Conservation (phyloP, 2,888 invertebrate species). For the Ischnura elegans region DNA sequence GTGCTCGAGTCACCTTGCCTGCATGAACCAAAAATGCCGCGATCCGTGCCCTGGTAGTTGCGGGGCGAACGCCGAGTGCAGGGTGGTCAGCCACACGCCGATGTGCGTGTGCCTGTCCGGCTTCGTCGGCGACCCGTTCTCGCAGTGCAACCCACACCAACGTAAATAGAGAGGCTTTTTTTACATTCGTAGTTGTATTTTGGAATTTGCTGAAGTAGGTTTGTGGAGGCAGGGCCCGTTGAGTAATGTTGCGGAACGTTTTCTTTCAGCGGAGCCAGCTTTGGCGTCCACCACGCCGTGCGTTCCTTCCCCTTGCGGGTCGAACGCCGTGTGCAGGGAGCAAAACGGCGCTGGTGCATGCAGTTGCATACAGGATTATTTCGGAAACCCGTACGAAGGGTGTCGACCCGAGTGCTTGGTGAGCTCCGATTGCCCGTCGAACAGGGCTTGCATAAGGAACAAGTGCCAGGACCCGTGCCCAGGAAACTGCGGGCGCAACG, state of each 20-base stretch:
- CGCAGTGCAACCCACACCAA: slow-evolving; percentile 71
- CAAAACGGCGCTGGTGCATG: slow-evolving; percentile 81
- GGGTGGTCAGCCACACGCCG: slow-evolving; percentile 76
- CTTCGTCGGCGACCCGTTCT: slow-evolving; percentile 74
- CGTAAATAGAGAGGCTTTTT: neutral
- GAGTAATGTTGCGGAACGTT: slow-evolving; percentile 47
- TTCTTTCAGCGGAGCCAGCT: slow-evolving; percentile 74
- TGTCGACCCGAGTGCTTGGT: slow-evolving; percentile 87
- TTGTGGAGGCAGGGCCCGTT: neutral
- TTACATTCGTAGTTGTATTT: neutral
- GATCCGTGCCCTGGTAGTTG: slow-evolving; percentile 76
- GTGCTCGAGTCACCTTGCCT: slow-evolving; percentile 74
- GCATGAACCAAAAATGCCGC: slow-evolving; percentile 74
- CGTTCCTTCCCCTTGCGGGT: slow-evolving; percentile 80
- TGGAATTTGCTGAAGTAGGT: neutral
- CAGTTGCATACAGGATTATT: slow-evolving; percentile 85
- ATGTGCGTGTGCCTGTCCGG: slow-evolving; percentile 75
- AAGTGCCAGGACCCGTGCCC: slow-evolving; percentile 88
- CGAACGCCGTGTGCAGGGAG: slow-evolving; percentile 78
- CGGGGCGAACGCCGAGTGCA: slow-evolving; percentile 79
- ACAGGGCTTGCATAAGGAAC: slow-evolving; percentile 85
- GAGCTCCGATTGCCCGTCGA: slow-evolving; percentile 84
- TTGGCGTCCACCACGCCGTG: slow-evolving; percentile 81
- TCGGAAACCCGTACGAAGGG: slow-evolving; percentile 87
- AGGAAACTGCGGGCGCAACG: slow-evolving; percentile 86